Percentiles rank a stretch among this genome's conserved stretches.
Conservation (phyloP, 2,797 vertebrate genomes). For the Nyctalus aviator region DNA sequence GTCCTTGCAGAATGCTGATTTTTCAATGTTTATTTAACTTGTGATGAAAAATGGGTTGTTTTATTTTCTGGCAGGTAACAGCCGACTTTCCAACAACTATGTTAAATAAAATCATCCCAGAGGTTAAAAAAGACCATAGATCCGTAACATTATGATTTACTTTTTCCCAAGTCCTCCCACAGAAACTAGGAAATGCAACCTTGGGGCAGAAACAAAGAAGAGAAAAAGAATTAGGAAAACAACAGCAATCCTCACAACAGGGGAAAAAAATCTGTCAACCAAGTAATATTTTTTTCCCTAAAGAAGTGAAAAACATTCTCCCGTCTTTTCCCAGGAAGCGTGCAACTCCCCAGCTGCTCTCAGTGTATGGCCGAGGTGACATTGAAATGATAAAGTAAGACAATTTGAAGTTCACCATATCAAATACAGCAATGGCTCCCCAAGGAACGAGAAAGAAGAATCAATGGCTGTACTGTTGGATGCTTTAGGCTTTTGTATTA, state of each 20-base stretch:
- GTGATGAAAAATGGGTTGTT: constrained; percentile 73
- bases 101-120: constrained; percentile 74
- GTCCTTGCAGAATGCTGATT: constrained; percentile 77
- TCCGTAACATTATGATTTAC: constrained; percentile 49
- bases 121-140: constrained; percentile 45
- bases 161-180: background rate
- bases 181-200: constrained; percentile 24
- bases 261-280: constrained; percentile 66
- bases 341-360: background rate
- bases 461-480: constrained; percentile 71
- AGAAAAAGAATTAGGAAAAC: constrained; percentile 11
- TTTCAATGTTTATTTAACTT: constrained; percentile 79
- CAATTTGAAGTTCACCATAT: constrained; percentile 77
- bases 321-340: background rate
- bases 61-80: constrained; percentile 79
- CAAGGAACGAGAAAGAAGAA: constrained; percentile 73
- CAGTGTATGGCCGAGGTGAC: constrained; percentile 22
- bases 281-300: constrained; percentile 12
- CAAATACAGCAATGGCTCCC: constrained; percentile 75
- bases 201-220: constrained; percentile 43
- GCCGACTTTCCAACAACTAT: constrained; percentile 61
- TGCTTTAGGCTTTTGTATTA: constrained; percentile 64
- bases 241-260: background rate
- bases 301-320: constrained; percentile 58
- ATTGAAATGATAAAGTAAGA: constrained; percentile 77